A percentile compares a stretch with the other conserved stretches of the same genome.
These are phyloP conservation scores for Lasioglossum villosulum DNA, from an alignment of 2,888 invertebrate genomes.

Conservation along the genomic window DNA sequence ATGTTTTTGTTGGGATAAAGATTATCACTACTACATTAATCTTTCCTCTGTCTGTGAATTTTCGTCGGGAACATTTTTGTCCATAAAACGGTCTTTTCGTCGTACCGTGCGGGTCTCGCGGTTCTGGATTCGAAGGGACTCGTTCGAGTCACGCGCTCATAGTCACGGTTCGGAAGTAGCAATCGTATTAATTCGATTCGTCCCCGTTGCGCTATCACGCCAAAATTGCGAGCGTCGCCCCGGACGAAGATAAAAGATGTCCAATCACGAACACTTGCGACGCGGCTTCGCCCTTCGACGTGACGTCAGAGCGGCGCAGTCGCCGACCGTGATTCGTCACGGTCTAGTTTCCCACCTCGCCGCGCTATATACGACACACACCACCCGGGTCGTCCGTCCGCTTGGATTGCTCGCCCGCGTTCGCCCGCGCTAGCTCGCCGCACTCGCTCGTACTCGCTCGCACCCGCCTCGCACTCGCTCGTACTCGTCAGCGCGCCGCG, in stretches of 20 bases:
- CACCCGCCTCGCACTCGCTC: background rate
- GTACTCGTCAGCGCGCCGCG: background rate
- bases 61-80: too few relatives aligned
- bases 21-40: too few relatives aligned
- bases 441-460: background rate
- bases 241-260: constrained; percentile 58
- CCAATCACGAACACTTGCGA: constrained; percentile 63
- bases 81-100: too few relatives aligned
- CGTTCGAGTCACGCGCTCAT: constrained; percentile 39
- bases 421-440: constrained; percentile 8
- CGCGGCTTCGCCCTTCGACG: constrained; percentile 63
- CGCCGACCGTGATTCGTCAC: constrained; percentile 77
- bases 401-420: background rate
- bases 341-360: constrained; percentile 77
- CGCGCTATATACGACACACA: constrained; percentile 36
- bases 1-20: too few relatives aligned
- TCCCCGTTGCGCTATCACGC: constrained; percentile 58
- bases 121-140: constrained; percentile 18
- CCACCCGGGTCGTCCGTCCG: constrained; percentile 18
- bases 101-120: background rate
- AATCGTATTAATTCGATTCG: constrained; percentile 62
- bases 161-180: constrained; percentile 58
- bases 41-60: too few relatives aligned
- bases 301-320: constrained; percentile 69
- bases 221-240: constrained; percentile 49